Conservation (phyloP, 2,113 vertebrate genomes). For the Lophochroa leadbeateri region DNA sequence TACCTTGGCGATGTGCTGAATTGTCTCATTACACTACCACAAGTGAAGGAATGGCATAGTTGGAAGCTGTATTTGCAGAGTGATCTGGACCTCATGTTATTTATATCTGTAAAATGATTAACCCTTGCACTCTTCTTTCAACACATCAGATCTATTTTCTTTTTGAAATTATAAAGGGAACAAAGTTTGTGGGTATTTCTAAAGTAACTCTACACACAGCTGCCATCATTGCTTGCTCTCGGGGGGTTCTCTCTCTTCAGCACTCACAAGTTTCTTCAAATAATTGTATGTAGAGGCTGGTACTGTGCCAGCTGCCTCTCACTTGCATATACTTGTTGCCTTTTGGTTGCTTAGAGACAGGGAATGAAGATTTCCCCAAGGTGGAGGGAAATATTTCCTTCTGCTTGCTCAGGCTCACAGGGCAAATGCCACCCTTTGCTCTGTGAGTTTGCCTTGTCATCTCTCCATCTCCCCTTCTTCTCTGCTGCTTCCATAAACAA, state of each 20-base stretch:
- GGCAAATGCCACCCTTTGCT: background rate
- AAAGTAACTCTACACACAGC: background rate
- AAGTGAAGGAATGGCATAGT: background rate
- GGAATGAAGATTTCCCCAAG: background rate
- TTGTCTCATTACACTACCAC: background rate
- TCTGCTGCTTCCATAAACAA: background rate
- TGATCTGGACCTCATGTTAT: background rate
- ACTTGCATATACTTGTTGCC: background rate
- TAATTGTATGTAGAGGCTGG: background rate
- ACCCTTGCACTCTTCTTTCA: slow-evolving; percentile 12
- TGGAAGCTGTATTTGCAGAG: background rate
- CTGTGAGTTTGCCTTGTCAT: background rate
- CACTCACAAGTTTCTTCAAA: background rate
- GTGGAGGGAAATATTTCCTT: background rate
- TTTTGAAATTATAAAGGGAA: background rate
- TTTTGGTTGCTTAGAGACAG: background rate
- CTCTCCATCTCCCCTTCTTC: background rate
- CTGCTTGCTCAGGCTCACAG: background rate
- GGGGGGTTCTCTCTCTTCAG: background rate
- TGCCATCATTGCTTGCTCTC: background rate
- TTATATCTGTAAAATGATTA: background rate
- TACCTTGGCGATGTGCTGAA: background rate
- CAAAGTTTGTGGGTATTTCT: background rate
- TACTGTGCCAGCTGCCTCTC: background rate
- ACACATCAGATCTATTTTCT: background rate